Base-by-base conservation (phyloP, 1,140 invertebrate genomes). In the Phymastichus coffea region DNA sequence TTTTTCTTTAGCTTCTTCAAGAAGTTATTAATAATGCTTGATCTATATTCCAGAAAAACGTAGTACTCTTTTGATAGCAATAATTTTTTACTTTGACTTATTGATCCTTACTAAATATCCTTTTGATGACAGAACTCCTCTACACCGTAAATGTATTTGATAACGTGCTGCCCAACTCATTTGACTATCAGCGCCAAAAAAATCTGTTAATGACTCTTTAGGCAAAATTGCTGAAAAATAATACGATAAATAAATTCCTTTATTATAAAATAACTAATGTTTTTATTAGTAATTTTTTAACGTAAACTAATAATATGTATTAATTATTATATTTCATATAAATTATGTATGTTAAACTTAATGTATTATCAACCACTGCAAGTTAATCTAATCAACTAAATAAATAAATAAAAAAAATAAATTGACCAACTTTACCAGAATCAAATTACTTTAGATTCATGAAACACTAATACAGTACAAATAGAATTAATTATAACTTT, bases 111-210 rank as follows among this genome's bases (percentile, higher is more conserved):
- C 69, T 33, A 90, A 77, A 64, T 89, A 96, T 10, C 94, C 94
- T 75, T 96, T 97, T 25, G 88, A 86, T 3, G 90, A 87, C 26
- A 97, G 82, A 14, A 97, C 92, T 12, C 94, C 94, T 48, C 94
- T 84, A 72, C 92, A 93, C 70, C 93, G 94, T 1, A 96, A 85
- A 70, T 96, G 87, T 0, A 94, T 88, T 70, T 94, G 90, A 76
- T 94, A 96, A 55, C 91, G 81, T 33, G 87, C 80, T 10, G 88
- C 85, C 92, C 93, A 96, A 35, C 85, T 75, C 28, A 87, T 72
- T 66, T 72, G 62, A 37, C 76, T 63, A 63, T 71, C 44, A 57
- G 66, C 49, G 43, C 76, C 75, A 74, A 88, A 81, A 43, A 84
- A 71, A 47, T 83, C 70, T n/a, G 71, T 66, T 19, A 85, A 65